Evolutionary conservation across 2,113 vertebrate species (phyloP).

Genomic region (Craseonycteris thonglongyai): DNA sequence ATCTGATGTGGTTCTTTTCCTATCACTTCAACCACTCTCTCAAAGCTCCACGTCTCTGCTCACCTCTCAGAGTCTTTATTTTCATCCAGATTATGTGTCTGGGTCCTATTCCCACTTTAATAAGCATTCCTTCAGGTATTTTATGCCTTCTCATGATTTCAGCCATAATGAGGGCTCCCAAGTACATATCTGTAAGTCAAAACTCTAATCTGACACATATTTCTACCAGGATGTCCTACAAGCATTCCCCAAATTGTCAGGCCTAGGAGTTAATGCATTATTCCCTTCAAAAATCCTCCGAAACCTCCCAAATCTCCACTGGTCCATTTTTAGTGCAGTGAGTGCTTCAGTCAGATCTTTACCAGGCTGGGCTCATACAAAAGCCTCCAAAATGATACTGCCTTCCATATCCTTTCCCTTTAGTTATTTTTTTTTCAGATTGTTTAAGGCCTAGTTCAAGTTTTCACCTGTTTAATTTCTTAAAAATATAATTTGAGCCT

Average conservation of each 20-base stretch:
- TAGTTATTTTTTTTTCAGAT: too few species aligned
- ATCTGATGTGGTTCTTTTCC: background rate
- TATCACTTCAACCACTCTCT: background rate
- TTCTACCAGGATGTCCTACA: background rate
- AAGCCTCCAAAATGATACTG: background rate
- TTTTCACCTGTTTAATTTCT: conserved; percentile 13
- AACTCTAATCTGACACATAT: background rate
- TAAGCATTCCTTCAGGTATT: background rate
- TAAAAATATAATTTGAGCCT: conserved; percentile 10
- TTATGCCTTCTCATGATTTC: background rate
- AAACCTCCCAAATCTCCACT: background rate
- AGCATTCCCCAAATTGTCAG: background rate
- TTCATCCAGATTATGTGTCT: background rate
- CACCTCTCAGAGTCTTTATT: background rate
- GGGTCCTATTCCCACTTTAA: background rate
- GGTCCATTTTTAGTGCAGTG: background rate
- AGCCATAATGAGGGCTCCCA: background rate
- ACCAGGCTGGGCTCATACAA: background rate
- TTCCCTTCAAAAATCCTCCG: background rate
- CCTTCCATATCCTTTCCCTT: background rate
- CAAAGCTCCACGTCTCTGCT: background rate
- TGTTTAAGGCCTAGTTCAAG: background rate
- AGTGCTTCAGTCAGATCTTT: background rate
- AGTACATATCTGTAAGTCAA: background rate
- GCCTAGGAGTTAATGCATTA: background rate